Base-by-base conservation (phyloP, 1,140 invertebrate genomes). In the Orchesella cincta region DNA sequence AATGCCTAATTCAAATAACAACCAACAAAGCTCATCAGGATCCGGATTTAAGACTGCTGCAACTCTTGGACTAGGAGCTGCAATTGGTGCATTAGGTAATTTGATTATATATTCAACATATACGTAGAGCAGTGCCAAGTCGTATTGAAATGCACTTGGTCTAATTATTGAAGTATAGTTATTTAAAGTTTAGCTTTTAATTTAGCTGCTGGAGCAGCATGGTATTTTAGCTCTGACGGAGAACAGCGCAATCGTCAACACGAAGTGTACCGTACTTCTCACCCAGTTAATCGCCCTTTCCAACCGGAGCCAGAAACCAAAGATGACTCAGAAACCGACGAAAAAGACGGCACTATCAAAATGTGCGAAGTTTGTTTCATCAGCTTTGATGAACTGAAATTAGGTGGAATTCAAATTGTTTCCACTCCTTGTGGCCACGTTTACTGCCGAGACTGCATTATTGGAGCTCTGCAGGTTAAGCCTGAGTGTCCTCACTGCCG, bases 291-390 rank as follows among this genome's bases (percentile, higher is more conserved):
- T 57, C 62, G 26, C 2, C 28, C 62, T 5, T 5, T 31, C 5
- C 3, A 8, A 5, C 31, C 31, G 1, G 14, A 14, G 1, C 2
- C 36, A 8, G 35, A 73, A 1, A 39, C 71, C 20, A 18, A 29
- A 18, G 62, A 67, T n/a, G 33, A 67, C 12, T 12, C 5, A 5
- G 26, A 39, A 46, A 36, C 16, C 5, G 71, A 73, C 34, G 39
- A 73, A 46, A 51, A 46, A n/a, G 34, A 46, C 16, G 71, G 71
- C 16, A 28, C 39, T 18, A 18, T 73, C 12, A 73, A 73, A 29
- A 29, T 73, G 23, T 73, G 71, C 39, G 71, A 73, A 51, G 46
- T 73, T 29, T 73, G 71, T 73, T 73, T 73, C 26, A 35, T 28
- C 5, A 29, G 23, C 29, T 73, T 73, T 46, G 71, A 3, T 2